Evolutionary conservation across 2,113 vertebrate species (phyloP), one percentile per base, ranked within the genome.

Genomic region (Cottus gobio): DNA sequence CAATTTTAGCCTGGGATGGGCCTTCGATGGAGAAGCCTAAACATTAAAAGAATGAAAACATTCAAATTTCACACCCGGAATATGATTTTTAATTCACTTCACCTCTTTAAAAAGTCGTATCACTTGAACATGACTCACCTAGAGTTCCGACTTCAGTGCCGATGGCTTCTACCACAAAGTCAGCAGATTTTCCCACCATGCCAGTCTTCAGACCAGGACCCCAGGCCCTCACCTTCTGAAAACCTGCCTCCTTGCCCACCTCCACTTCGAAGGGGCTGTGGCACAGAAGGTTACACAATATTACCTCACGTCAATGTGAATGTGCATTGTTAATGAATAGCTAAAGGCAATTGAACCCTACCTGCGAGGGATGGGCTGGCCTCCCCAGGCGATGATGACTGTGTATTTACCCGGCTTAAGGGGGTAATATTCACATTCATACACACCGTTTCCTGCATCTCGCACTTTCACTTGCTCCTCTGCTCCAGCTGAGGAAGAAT

Each of bases 21-120:
- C 97, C 97, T 93, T 99, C 97, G 0, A 98, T 97, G 77, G 97
- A 99, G 93, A 99, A 99, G 15, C 98, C 97, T 99, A 87, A 58
- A 20, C 50, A 60, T 24, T 6, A 22, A 31, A 74, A 62, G 16
- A 1, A 84, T 36, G 11, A 8, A 54, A 3, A 72, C 3, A 0
- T 44, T 81, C 10, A 73, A 54, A 46, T 20, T 16, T 71, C 52
- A 64, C 2, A 58, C 63, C 68, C 42, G 24, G 54, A 76, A 65
- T 30, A 11, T 4, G 7, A 11, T 9, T 24, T 18, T 13, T 10
- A 7, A 34, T 1, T 7, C 15, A 56, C 12, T 52, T 61, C 57
- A 44, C 26, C 39, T 66, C 65, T 22, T 2, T 16, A 56, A 63
- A 31, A 63, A 3, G 1, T 63, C 0, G 13, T 26, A 4, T 60